Percentiles rank a stretch among this genome's conserved stretches.
Evolutionary conservation across 2,113 vertebrate genomes (phyloP).

Genomic region (Paramisgurnus dabryanus): DNA sequence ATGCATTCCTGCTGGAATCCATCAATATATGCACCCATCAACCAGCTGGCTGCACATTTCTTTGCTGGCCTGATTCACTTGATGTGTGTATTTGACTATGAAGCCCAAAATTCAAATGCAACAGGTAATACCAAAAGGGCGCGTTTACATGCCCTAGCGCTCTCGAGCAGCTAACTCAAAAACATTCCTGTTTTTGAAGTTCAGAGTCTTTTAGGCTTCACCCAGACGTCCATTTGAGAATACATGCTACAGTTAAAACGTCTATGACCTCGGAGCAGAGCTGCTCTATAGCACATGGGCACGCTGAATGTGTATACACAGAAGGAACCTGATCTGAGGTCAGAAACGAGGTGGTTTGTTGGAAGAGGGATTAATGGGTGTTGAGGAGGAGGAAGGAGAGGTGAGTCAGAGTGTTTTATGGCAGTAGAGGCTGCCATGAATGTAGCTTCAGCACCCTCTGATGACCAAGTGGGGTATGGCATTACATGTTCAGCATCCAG

Average conservation of each 20-base stretch:
- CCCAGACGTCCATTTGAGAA: not conserved
- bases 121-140: slow-evolving; percentile 1
- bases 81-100: not conserved
- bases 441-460: slow-evolving; percentile 29
- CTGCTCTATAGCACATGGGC: not conserved
- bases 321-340: slow-evolving; percentile 25
- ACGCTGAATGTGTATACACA: slow-evolving; percentile 15
- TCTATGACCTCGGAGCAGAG: not conserved
- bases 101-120: not conserved
- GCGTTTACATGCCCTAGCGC: not conserved
- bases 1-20: slow-evolving; percentile 28
- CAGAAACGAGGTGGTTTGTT: slow-evolving; percentile 20
- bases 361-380: slow-evolving; percentile 33
- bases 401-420: slow-evolving; percentile 27
- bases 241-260: not conserved
- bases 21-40: slow-evolving; percentile 15
- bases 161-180: not conserved
- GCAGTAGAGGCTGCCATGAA: not conserved
- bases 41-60: slow-evolving; percentile 19
- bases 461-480: not conserved
- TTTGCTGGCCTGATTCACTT: not conserved
- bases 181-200: slow-evolving; percentile 2
- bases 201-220: slow-evolving; percentile 11
- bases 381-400: slow-evolving; percentile 30
- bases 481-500: not conserved